Conservation (phyloP, 1,140 invertebrate species). For the Euwallacea similis region DNA sequence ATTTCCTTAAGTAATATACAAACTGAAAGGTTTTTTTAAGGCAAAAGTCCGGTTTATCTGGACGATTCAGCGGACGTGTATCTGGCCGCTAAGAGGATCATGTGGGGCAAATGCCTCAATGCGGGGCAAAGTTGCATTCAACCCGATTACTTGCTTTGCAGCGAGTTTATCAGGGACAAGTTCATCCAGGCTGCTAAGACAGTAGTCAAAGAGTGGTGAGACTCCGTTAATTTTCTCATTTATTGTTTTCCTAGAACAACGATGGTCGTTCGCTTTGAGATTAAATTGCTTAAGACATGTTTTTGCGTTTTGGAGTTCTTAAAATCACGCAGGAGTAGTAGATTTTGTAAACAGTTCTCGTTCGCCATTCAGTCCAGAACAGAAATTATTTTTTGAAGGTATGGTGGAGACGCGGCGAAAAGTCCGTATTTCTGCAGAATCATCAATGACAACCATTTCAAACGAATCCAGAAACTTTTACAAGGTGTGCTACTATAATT, state of each 20-base stretch:
- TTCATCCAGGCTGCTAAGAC: conserved; percentile 68
- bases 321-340: not conserved
- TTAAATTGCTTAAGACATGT: not conserved
- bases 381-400: conserved; percentile 52
- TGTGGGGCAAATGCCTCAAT: conserved; percentile 91
- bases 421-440: conserved; percentile 86
- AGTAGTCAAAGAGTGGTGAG: conserved; percentile 72
- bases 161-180: conserved; percentile 68
- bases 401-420: conserved; percentile 75
- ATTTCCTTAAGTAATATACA: not conserved
- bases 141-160: conserved; percentile 96
- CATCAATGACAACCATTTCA: conserved; percentile 79
- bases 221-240: not conserved
- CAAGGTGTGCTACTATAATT: conserved; percentile 49
- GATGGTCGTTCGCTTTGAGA: not conserved
- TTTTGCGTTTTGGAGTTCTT: not conserved
- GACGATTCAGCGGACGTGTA: conserved; percentile 75
- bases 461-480: conserved; percentile 55
- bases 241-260: not conserved
- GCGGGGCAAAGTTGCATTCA: conserved; percentile 96
- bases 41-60: conserved; percentile 77
- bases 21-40: conserved; percentile 11
- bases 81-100: conserved; percentile 72
- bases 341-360: too few species aligned
- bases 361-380: too few species aligned